Base-by-base conservation (phyloP, 2,797 vertebrate species). In the Brachyalestes nurse region DNA sequence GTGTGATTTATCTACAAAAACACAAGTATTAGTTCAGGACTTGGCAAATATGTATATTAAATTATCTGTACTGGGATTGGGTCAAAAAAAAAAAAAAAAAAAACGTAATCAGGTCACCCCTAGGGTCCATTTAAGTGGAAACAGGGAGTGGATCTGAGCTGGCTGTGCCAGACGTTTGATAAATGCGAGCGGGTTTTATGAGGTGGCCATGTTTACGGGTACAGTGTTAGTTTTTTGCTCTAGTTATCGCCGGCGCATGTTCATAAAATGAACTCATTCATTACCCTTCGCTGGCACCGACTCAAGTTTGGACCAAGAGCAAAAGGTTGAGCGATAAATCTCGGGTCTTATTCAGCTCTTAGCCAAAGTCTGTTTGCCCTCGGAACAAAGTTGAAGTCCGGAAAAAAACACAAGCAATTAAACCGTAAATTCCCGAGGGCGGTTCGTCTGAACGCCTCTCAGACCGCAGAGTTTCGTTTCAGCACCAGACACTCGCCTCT, bases 191-290 rank as follows among this genome's bases (percentile, higher is more conserved):
- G 19, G 49, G 5, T 55, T 72, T 70, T 47, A 70, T 38, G 25
- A 71, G 67, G 67, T n/a, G n/a, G n/a, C n/a, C n/a, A n/a, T 72
- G 8, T 57, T 55, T 55, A n/a, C 21, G 25, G 49, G 14, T 23
- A 38, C 21, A 72, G 49, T 19, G 16, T 55, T 55, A 10, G 25
- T 55, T 28, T 72, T 34, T 28, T 34, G 25, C 51, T 34, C 49
- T 55, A 47, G 49, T 53, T 72, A 55, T 72, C 70, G 55, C 70
- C 10, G 25, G 49, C 8, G 1, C 25, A n/a, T 72, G 70, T 72
- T 72, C 51, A 72, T 72, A 72, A 72, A 72, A 72, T 55, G 17
- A 72, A 72, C n/a, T n/a, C n/a, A n/a, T n/a, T n/a, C n/a, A n/a
- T n/a, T n/a, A n/a, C 25, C 7, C 10, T 10, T 23, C 25, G 34